Percentiles rank a stretch among this genome's conserved stretches.
These are phyloP conservation scores for Bellardia pandia DNA, from an alignment of 2,888 invertebrate species.

Conservation along the genomic window DNA sequence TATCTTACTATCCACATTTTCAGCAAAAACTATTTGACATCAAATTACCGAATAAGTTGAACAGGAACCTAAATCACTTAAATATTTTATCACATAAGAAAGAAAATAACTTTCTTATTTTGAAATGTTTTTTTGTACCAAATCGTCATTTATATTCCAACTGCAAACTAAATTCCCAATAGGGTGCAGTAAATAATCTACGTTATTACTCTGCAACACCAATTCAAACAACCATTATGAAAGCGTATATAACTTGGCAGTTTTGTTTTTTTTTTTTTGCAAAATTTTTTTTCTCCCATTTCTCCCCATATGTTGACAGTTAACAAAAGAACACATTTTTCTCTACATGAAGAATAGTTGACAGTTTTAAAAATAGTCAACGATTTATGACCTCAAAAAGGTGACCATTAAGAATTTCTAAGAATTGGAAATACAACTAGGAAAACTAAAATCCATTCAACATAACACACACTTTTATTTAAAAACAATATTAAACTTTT, in stretches of 20 bases:
- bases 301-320: constrained; percentile 67
- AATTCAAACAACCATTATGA: constrained; percentile 46
- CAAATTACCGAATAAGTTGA: constrained; percentile 1
- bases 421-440: constrained; percentile 7
- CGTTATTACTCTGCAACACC: constrained; percentile 8
- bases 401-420: constrained; percentile 65
- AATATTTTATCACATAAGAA: neutral
- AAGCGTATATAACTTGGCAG: constrained; percentile 37
- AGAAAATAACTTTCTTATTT: constrained; percentile 1
- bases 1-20: neutral
- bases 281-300: neutral
- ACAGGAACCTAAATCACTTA: constrained; percentile 8
- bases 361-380: constrained; percentile 70
- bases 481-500: constrained; percentile 32
- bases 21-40: neutral
- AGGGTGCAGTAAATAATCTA: constrained; percentile 49
- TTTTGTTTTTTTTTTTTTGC: constrained; percentile 24
- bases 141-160: neutral
- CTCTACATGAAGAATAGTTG: constrained; percentile 68
- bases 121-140: neutral
- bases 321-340: constrained; percentile 68
- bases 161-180: constrained; percentile 5
- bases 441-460: neutral
- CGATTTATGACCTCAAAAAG: constrained; percentile 72
- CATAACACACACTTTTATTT: constrained; percentile 7